These are phyloP conservation scores for Erebia palarica DNA, from an alignment of 2,888 invertebrate species.

Conservation along the genomic window DNA sequence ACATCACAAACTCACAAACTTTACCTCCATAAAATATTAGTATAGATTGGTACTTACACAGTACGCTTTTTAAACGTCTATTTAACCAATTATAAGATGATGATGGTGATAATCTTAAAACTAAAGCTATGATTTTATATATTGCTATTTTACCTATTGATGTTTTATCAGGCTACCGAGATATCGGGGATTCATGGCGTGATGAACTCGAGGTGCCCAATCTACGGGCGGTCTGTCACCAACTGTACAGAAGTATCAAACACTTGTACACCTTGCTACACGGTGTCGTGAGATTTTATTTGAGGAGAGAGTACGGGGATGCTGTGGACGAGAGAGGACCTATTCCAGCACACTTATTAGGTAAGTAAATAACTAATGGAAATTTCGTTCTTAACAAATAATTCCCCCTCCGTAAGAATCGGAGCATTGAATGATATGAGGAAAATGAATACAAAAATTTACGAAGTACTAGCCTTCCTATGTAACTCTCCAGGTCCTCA, in stretches of 20 bases:
- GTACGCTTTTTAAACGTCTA: too few species aligned
- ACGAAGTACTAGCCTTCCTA: too few species aligned
- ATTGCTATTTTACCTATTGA: not conserved
- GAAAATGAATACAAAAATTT: too few species aligned
- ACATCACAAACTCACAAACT: too few species aligned
- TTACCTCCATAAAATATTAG: too few species aligned
- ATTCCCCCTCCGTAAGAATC: too few species aligned
- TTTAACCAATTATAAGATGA: too few species aligned
- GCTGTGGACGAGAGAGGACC: slow-evolving; percentile 78
- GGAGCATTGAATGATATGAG: too few species aligned
- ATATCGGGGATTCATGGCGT: slow-evolving; percentile 58
- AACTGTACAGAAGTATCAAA: slow-evolving; percentile 80
- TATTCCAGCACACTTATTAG: slow-evolving; percentile 87
- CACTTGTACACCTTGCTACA: slow-evolving; percentile 88
- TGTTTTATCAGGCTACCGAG: slow-evolving; percentile 78
- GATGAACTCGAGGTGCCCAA: slow-evolving; percentile 78
- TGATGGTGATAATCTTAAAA: too few species aligned
- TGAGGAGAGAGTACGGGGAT: slow-evolving; percentile 81
- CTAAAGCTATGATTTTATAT: too few species aligned
- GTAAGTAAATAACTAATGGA: slow-evolving; percentile 56
- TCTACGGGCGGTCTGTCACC: slow-evolving; percentile 77
- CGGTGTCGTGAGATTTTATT: slow-evolving; percentile 85
- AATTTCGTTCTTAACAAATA: too few species aligned
- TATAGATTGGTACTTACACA: not conserved
- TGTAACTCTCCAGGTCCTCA: too few species aligned